Evolutionary conservation across 2,113 vertebrate genomes (phyloP).

Genomic region (Pedionomus torquatus): DNA sequence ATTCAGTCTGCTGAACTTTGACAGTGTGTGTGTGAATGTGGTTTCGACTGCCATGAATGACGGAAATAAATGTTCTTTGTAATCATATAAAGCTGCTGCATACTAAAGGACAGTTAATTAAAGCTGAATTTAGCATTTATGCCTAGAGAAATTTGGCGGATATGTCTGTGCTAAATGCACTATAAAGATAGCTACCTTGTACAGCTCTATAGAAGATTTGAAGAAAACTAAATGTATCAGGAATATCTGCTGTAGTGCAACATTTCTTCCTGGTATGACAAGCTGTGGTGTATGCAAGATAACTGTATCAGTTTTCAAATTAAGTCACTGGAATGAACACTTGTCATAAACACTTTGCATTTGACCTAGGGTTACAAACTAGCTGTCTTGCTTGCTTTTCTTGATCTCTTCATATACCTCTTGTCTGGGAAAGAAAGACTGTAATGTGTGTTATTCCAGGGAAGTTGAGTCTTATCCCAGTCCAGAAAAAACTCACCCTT

Average conservation of each 20-base stretch:
- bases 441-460: background rate
- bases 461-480: fast-evolving
- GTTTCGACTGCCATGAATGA: background rate
- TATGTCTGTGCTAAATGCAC: background rate
- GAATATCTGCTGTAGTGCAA: too few relatives aligned
- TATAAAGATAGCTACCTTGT: background rate
- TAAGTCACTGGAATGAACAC: background rate
- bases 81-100: background rate
- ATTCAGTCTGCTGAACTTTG: background rate
- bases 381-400: background rate
- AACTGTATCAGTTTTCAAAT: background rate
- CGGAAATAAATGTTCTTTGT: background rate
- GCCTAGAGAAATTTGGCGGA: background rate
- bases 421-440: background rate
- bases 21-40: background rate
- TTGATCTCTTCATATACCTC: background rate
- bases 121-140: background rate
- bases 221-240: fast-evolving
- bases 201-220: background rate
- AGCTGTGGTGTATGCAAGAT: background rate
- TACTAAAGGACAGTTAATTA: background rate
- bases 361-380: background rate
- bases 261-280: background rate
- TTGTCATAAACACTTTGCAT: background rate
- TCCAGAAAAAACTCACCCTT: background rate